Conservation (phyloP, 1,140 invertebrate species). For the Subanguina moxae region DNA sequence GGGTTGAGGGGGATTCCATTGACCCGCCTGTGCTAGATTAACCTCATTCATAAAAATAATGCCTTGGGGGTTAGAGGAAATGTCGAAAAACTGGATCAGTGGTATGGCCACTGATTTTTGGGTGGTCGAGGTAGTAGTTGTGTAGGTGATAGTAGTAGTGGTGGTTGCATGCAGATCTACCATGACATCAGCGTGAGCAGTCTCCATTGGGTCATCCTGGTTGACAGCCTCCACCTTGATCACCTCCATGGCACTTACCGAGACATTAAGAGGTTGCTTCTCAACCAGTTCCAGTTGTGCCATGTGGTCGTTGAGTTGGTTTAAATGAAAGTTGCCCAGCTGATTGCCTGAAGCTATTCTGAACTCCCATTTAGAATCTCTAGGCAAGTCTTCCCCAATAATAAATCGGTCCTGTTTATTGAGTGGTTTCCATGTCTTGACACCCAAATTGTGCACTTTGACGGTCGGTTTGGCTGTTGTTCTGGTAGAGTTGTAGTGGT, state of each 20-base stretch:
- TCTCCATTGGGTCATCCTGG: neutral
- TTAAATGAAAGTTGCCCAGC: neutral
- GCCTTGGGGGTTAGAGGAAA: neutral
- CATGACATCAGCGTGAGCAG: neutral
- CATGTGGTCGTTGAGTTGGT: neutral
- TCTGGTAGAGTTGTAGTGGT: neutral
- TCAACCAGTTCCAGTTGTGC: neutral
- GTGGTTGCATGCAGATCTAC: neutral
- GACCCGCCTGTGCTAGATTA: neutral
- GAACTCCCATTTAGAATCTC: neutral
- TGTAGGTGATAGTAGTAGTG: too few relatives aligned
- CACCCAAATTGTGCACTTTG: slow-evolving; percentile 4
- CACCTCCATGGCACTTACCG: too few relatives aligned
- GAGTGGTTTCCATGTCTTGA: neutral
- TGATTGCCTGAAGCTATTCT: slow-evolving; percentile 2
- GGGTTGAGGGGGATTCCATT: neutral
- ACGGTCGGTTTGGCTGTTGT: neutral
- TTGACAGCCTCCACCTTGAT: neutral
- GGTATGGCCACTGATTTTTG: neutral
- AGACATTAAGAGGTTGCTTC: too few relatives aligned
- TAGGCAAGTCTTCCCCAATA: neutral
- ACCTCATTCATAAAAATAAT: neutral
- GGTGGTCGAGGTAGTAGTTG: neutral
- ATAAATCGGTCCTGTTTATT: neutral
- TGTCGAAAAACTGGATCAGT: neutral